A percentile compares a stretch with the other conserved stretches of the same genome.
Evolutionary conservation across 2,888 invertebrate genomes (phyloP).

Genomic region (Chymomyza procnemis): DNA sequence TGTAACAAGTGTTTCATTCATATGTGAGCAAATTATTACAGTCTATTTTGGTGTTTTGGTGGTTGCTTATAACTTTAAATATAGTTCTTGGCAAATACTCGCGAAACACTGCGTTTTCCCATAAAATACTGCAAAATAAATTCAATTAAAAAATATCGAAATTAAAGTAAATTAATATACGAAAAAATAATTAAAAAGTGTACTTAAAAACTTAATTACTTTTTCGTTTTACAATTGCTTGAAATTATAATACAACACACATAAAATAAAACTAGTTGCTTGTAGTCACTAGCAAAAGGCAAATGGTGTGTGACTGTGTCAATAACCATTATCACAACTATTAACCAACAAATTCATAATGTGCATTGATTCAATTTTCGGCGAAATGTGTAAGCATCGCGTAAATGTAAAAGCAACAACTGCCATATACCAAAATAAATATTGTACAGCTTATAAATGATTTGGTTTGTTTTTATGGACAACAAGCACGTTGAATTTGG

Average conservation of each 20-base stretch:
- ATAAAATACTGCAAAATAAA: slow-evolving; percentile 74
- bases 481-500: not conserved
- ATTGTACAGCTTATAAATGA: slow-evolving; percentile 1
- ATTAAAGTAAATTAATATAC: slow-evolving; percentile 31
- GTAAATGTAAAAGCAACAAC: not conserved
- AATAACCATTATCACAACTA: not conserved
- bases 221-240: not conserved
- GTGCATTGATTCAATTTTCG: not conserved
- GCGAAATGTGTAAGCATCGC: not conserved
- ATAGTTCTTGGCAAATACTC: slow-evolving; percentile 72
- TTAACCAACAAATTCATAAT: not conserved
- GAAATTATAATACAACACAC: too few relatives aligned
- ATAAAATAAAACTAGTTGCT: not conserved
- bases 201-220: not conserved
- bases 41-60: slow-evolving; percentile 46
- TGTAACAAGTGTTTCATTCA: slow-evolving; percentile 33
- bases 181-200: slow-evolving; percentile 20
- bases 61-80: slow-evolving; percentile 48
- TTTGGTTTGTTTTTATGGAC: not conserved
- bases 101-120: slow-evolving; percentile 74
- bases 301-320: not conserved
- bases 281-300: slow-evolving; percentile 17
- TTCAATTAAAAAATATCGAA: slow-evolving; percentile 55
- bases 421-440: slow-evolving; percentile 2
- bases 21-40: slow-evolving; percentile 37